Base-by-base conservation (phyloP, 1,140 invertebrate species). In the Notospermus geniculatus region DNA sequence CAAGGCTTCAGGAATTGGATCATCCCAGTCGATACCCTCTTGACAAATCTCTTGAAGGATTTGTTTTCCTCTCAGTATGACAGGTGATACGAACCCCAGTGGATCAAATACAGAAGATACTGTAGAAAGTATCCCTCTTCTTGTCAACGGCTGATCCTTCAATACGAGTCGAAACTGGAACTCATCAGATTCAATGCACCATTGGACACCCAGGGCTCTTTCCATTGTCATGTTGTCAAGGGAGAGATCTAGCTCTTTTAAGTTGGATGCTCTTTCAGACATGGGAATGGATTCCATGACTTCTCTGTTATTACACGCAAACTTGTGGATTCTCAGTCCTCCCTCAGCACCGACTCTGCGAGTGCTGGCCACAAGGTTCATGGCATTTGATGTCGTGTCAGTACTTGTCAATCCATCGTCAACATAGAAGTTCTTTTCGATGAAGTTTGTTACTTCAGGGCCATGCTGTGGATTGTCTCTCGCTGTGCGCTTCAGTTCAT, bases 91-190 rank as follows among this genome's bases (percentile, higher is more conserved):
- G 19, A 72, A 63, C 39, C 64, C 64, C 7, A 71, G 29, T 0
- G 70, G 72, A 25, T 73, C 72, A 62, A 60, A 72, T 19, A 70
- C 52, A 0, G 66, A 72, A 7, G 55, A 56, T 13, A 71, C 59
- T 13, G 62, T 68, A 17, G 70, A 68, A 15, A 73, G 36, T 4
- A 70, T 60, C 30, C 63, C 67, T 15, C 68, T 46, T 5, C 66
- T 30, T 11, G 65, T 69, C 15, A 65, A 19, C 11, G 69, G 62
- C 43, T 59, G 46, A 45, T 66, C 60, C 15, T 60, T 53, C 11
- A 65, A 53, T 2, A 27, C 41, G n/a, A 68, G 59, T 43, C 57
- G 56, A 43, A 69, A 69, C 17, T 66, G 57, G 41, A 71, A 68
- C 1, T 36, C 45, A 32, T 74, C 71, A 19, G 60, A 64, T 19